phyloP scores from a whole-genome alignment of 1,140 invertebrate species.

The Tetramorium alpestre region DNA sequence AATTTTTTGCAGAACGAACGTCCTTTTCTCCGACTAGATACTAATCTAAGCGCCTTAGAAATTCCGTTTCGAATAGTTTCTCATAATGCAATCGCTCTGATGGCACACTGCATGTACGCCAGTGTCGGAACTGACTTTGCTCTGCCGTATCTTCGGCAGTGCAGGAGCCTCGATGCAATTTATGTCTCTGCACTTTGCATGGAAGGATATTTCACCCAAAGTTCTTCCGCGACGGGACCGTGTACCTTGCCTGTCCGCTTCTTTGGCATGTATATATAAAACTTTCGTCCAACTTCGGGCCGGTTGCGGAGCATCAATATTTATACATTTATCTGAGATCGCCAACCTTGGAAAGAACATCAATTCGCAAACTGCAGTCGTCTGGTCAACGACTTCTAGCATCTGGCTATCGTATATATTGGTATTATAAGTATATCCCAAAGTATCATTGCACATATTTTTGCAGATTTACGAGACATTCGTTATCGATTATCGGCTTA shows the following conservation, averaged over 20 bases:
- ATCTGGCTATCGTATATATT: background rate
- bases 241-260: conserved; percentile 38
- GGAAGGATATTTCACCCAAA: conserved; percentile 73
- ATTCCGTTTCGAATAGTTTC: conserved; percentile 1
- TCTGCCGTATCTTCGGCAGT: conserved; percentile 59
- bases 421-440: background rate
- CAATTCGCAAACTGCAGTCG: conserved; percentile 13
- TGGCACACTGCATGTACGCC: background rate
- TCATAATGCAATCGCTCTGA: conserved; percentile 35
- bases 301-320: conserved; percentile 38
- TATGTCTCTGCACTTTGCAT: conserved; percentile 71
- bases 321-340: conserved; percentile 26
- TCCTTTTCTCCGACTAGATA: background rate
- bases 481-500: background rate
- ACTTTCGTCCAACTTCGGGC: conserved; percentile 57
- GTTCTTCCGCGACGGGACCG: conserved; percentile 57
- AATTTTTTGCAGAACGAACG: background rate
- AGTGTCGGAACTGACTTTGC: background rate
- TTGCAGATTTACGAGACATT: background rate
- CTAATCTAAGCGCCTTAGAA: conserved; percentile 1
- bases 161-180: conserved; percentile 69
- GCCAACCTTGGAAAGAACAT: conserved; percentile 12
- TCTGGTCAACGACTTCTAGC: background rate
- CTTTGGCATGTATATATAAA: conserved; percentile 62
- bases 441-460: background rate